Base-by-base conservation (phyloP, 2,113 vertebrate species). In the Ammodytes dubius region DNA sequence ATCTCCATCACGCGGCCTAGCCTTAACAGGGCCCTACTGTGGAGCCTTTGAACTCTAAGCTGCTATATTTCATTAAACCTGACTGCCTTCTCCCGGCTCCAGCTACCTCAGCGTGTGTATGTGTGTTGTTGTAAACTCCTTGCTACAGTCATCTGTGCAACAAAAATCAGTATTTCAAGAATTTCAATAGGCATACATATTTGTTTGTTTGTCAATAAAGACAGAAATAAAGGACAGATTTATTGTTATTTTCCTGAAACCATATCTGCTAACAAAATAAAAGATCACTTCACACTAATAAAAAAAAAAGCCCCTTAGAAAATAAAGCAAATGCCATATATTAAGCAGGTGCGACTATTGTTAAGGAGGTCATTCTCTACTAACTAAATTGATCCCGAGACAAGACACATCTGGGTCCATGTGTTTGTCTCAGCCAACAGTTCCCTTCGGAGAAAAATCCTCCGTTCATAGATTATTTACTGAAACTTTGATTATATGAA, bases 41-140 rank as follows among this genome's bases (percentile, higher is more conserved):
- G 88, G 87, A 81, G 90, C 81, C 92, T 93, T 94, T 94, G 91
- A 93, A 94, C 92, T 93, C 77, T 61, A 82, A 92, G 91, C 89
- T 89, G 88, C 89, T 88, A 91, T 89, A 91, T 90, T 92, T 93
- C 86, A 94, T 92, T 91, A 91, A 88, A 88, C 76, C 49, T 83
- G 89, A 90, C 72, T 83, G 85, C 85, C 72, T 88, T 88, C 88
- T 64, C 75, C 72, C 37, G 3, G 87, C 77, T 73, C 72, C 89
- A 78, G 86, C 86, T 86, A 87, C 82, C 71, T 92, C 46, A 59
- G 79, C 42, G 1, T 79, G 70, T 73, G 77, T 58, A 71, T 72
- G 63, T 45, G 63, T 47, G 68, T 47, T 56, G 49, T 19, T 63
- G 40, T 15, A 54, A 75, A 61, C 35, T 74, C 50, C 17, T 66